phyloP scores from a whole-genome alignment of 2,888 invertebrate genomes.

The Magallana nippona region DNA sequence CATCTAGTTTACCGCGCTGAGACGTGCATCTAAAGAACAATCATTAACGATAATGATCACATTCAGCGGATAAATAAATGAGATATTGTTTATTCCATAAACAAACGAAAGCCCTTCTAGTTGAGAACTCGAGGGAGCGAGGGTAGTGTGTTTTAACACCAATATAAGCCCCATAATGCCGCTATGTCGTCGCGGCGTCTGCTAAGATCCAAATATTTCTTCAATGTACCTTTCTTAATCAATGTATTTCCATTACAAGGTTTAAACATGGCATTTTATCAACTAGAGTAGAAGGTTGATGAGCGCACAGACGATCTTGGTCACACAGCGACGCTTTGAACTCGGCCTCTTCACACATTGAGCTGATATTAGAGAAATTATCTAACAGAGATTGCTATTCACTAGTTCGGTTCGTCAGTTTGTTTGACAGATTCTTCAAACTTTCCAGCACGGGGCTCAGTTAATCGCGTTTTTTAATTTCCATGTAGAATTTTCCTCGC shows the following conservation, averaged over 20 bases:
- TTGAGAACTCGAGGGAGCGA: background rate
- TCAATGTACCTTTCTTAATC: slow-evolving; percentile 43
- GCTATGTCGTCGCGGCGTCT: slow-evolving; percentile 45
- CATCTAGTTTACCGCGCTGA: slow-evolving; percentile 16
- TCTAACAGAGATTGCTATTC: slow-evolving; percentile 38
- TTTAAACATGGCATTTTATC: slow-evolving; percentile 48
- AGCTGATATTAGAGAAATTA: slow-evolving; percentile 45
- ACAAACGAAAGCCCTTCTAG: slow-evolving; percentile 28
- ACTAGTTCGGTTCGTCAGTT: slow-evolving; percentile 39
- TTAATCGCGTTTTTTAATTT: slow-evolving; percentile 40
- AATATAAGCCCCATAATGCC: slow-evolving; percentile 19
- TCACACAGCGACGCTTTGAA: slow-evolving; percentile 46
- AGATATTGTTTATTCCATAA: slow-evolving; percentile 40
- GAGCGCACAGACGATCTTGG: slow-evolving; percentile 34
- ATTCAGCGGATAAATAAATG: slow-evolving; percentile 40
- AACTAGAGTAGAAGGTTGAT: slow-evolving; percentile 44
- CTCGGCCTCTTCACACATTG: slow-evolving; percentile 38
- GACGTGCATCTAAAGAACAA: slow-evolving; percentile 22
- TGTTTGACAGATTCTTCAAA: slow-evolving; percentile 39
- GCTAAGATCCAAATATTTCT: slow-evolving; percentile 45
- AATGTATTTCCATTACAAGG: slow-evolving; percentile 44
- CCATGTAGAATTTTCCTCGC: slow-evolving; percentile 30
- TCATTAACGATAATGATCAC: slow-evolving; percentile 30
- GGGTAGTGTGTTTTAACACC: slow-evolving; percentile 29
- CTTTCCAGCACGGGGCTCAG: slow-evolving; percentile 38